Percentiles rank a stretch among this genome's conserved stretches.
phyloP scores from a whole-genome alignment of 2,113 vertebrate genomes.

The Catharus bicknelli region DNA sequence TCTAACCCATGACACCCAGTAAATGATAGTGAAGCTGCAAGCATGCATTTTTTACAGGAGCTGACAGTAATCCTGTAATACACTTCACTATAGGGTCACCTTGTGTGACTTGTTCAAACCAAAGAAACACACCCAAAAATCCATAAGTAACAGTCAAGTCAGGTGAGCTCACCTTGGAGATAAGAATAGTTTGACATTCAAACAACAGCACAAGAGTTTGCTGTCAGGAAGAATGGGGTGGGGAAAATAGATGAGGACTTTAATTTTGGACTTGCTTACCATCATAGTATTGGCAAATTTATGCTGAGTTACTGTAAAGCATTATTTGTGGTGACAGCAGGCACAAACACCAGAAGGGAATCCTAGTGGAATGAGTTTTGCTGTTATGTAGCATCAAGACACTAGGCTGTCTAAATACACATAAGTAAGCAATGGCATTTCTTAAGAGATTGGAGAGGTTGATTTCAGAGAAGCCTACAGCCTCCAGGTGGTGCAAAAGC shows the following conservation, averaged over 20 bases:
- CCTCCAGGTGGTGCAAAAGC: constrained; percentile 19
- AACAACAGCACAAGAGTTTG: neutral
- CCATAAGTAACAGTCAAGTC: neutral
- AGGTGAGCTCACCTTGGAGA: neutral
- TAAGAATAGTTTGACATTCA: neutral
- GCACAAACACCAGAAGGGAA: neutral
- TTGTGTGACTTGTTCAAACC: neutral
- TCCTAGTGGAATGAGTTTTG: neutral
- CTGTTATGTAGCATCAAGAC: neutral
- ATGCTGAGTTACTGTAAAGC: neutral
- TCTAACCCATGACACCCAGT: neutral
- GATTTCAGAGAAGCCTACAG: neutral
- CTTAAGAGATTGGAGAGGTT: neutral
- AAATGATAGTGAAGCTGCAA: neutral
- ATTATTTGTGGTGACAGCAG: neutral
- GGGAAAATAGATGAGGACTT: neutral
- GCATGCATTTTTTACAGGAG: neutral
- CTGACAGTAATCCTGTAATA: neutral
- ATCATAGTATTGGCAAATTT: neutral
- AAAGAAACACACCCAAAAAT: neutral
- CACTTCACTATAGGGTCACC: neutral
- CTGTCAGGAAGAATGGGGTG: neutral
- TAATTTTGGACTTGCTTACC: neutral
- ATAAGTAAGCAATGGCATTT: neutral
- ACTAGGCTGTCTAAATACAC: neutral